phyloP scores from a whole-genome alignment of 2,888 invertebrate species.

The Diachrysia chrysitis region DNA sequence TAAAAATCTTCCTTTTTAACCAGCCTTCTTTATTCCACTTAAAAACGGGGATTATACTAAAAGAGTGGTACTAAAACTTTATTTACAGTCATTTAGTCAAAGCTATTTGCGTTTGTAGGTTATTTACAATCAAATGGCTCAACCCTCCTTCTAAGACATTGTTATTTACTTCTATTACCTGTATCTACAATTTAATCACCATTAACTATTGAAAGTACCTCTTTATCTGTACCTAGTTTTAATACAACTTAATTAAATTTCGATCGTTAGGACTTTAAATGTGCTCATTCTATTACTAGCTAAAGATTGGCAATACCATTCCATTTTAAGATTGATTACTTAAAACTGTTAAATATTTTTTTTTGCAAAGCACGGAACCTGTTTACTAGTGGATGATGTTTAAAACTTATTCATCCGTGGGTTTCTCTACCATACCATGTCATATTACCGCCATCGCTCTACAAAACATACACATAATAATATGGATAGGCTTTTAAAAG shows the following conservation, averaged over 20 bases:
- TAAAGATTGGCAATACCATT: background rate
- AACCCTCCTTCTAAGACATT: conserved; percentile 10
- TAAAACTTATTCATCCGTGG: too few relatives aligned
- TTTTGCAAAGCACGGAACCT: too few relatives aligned
- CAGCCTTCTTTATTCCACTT: too few relatives aligned
- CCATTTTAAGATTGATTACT: background rate
- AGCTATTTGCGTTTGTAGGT: conserved; percentile 18
- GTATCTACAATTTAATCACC: background rate
- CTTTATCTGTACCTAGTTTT: background rate
- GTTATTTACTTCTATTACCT: conserved; percentile 13
- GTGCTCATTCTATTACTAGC: background rate
- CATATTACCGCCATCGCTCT: too few relatives aligned
- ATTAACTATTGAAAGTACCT: background rate
- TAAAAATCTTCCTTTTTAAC: too few relatives aligned
- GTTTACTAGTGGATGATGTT: too few relatives aligned
- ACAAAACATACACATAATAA: too few relatives aligned
- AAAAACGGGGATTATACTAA: background rate
- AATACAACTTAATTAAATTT: background rate
- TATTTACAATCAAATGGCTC: conserved; percentile 28
- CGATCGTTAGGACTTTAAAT: background rate
- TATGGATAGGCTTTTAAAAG: too few relatives aligned
- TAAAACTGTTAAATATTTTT: too few relatives aligned
- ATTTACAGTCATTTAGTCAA: conserved; percentile 3
- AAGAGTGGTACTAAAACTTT: conserved; percentile 19
- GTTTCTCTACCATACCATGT: too few relatives aligned